These are phyloP conservation scores for Cebus imitator DNA, from an alignment of 2,113 vertebrate species.

Conservation along the genomic window DNA sequence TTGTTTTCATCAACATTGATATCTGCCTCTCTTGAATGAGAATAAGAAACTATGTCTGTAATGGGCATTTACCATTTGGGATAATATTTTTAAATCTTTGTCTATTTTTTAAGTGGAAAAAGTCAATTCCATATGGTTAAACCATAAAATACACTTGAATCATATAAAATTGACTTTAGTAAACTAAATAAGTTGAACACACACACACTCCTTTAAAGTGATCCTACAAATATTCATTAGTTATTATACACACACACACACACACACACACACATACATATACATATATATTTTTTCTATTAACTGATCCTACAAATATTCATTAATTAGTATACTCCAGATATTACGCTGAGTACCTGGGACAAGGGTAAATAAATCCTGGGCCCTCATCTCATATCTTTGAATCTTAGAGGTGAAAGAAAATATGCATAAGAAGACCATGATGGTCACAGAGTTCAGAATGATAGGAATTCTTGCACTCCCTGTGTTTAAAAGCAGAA, in stretches of 20 bases:
- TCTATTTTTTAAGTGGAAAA: background rate
- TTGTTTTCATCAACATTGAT: background rate
- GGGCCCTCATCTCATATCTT: background rate
- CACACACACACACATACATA: no score
- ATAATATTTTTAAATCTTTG: background rate
- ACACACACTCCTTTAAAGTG: background rate
- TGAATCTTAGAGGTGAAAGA: background rate
- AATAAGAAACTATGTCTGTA: conserved; percentile 16
- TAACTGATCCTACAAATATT: background rate
- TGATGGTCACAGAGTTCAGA: background rate
- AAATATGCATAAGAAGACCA: background rate
- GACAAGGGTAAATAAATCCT: background rate
- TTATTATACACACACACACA: no score
- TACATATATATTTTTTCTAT: background rate
- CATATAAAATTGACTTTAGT: no score
- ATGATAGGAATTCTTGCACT: background rate
- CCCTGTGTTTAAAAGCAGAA: background rate
- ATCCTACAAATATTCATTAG: background rate
- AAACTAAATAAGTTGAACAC: no score
- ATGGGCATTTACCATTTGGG: background rate
- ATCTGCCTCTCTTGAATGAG: background rate
- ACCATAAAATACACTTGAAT: background rate
- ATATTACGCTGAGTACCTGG: background rate
- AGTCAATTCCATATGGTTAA: background rate
- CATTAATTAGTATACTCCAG: background rate